A percentile compares a stretch with the other conserved stretches of the same genome.
These are phyloP conservation scores for Hemaris fuciformis DNA, from an alignment of 2,888 invertebrate species.

Conservation along the genomic window DNA sequence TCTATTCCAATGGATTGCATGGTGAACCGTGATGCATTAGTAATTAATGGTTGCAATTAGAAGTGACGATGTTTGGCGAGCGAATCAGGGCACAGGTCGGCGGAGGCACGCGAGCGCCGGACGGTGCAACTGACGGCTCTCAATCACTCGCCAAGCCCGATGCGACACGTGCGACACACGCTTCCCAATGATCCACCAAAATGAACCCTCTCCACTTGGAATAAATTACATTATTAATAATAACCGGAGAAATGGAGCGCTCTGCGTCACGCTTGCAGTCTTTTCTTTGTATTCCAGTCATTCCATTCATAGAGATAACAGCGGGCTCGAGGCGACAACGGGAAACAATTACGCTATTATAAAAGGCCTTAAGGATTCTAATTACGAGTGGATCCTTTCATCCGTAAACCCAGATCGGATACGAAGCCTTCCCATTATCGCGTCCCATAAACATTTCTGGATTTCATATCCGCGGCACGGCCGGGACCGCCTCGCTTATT, in stretches of 20 bases:
- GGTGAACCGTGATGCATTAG: slow-evolving; percentile 48
- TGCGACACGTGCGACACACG: slow-evolving; percentile 38
- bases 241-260: slow-evolving; percentile 41
- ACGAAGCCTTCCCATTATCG: slow-evolving; percentile 70
- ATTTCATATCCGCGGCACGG: slow-evolving; percentile 78
- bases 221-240: slow-evolving; percentile 49
- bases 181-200: slow-evolving; percentile 30
- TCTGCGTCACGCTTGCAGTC: slow-evolving; percentile 50
- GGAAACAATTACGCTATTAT: slow-evolving; percentile 74
- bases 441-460: slow-evolving; percentile 76
- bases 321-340: slow-evolving; percentile 65
- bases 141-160: slow-evolving; percentile 50
- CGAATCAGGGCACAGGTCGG: slow-evolving; percentile 61
- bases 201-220: slow-evolving; percentile 40
- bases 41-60: slow-evolving; percentile 69
- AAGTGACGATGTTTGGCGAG: slow-evolving; percentile 67
- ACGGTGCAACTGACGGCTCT: slow-evolving; percentile 63
- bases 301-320: slow-evolving; percentile 69
- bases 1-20: slow-evolving; percentile 30
- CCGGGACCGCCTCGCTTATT: slow-evolving; percentile 72
- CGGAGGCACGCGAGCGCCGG: slow-evolving; percentile 42
- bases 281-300: slow-evolving; percentile 61
- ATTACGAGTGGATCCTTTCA: slow-evolving; percentile 69
- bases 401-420: slow-evolving; percentile 72
- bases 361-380: slow-evolving; percentile 74